Base-by-base conservation (phyloP, 1,140 invertebrate genomes). In the Eupristina koningsbergeri region DNA sequence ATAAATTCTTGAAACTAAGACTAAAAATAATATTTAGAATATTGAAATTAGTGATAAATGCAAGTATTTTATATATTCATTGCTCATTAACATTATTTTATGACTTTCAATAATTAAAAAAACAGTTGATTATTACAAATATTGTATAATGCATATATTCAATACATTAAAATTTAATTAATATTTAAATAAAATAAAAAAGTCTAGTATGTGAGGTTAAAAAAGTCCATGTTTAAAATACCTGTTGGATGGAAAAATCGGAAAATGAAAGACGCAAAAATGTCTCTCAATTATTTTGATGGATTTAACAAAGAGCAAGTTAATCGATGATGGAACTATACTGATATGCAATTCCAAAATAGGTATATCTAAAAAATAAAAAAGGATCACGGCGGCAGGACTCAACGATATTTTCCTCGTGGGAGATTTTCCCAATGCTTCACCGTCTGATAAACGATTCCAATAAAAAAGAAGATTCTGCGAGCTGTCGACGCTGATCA, bases 211-310 rank as follows among this genome's bases (percentile, higher is more conserved):
- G 39, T 31, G 63, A 6, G 22, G 47, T n/a, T 31, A 31, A 53
- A 71, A 80, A 64, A 80, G 71, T 80, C 63, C 31, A 0, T n/a
- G 31, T 58, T 80, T 53, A 80, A 64, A 80, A 80, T 80, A 31
- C 34, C 22, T 31, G 64, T 53, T 53, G 19, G 3, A 80, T 9
- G 6, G 22, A n/a, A 0, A 15, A 34, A 47, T n/a, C 19, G 13
- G 71, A 71, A 80, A 80, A 80, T 80, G 64, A 53, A 79, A 71
- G 47, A 71, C 19, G n/a, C 63, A n/a, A 71, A 64, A 80, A 53
- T 80, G 22, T 61, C 64, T 67, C 9, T 67, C 39, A 9, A 45
- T 74, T 31, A 11, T n/a, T 47, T 34, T 8, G 36, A 0, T 41
- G 26, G 36, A 71, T 71, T 13, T 19, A 67, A 7, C 8, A 13